A percentile compares a stretch with the other conserved stretches of the same genome.
phyloP scores from a whole-genome alignment of 2,888 invertebrate genomes.

The Pterobdella sp. region DNA sequence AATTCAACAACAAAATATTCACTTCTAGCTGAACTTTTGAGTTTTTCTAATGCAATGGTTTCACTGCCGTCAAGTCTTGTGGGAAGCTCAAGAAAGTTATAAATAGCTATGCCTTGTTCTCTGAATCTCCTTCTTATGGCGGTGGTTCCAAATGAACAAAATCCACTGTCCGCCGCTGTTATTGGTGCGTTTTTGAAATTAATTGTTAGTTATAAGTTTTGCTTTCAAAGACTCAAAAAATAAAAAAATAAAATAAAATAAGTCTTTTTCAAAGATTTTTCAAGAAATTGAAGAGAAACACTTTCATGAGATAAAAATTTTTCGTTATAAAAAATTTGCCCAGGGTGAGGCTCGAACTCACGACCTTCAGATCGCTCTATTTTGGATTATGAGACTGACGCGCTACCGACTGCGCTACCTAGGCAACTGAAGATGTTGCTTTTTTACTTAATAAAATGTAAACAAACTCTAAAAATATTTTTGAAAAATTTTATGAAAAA shows the following conservation, averaged over 20 bases:
- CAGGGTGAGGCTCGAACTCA: conserved; percentile 15
- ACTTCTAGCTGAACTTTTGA: conserved; percentile 19
- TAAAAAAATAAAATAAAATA: no score
- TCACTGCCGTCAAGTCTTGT: conserved; percentile 6
- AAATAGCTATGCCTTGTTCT: background rate
- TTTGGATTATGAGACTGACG: conserved; percentile 11
- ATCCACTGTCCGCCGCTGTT: background rate
- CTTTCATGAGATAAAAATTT: no score
- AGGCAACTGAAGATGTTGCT: no score
- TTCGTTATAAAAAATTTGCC: background rate
- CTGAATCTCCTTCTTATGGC: background rate
- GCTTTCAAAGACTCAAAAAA: background rate
- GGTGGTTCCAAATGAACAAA: background rate
- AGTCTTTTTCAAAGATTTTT: no score
- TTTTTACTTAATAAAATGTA: no score
- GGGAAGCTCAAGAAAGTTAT: background rate
- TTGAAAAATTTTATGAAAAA: no score
- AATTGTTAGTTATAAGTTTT: background rate
- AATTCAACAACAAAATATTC: background rate
- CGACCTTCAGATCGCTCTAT: conserved; percentile 14
- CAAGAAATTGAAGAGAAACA: no score
- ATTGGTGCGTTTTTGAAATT: background rate
- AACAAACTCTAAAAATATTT: no score
- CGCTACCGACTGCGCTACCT: conserved; percentile 14
- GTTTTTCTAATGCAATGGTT: background rate